Percentiles rank a stretch among this genome's conserved stretches.
Evolutionary conservation across 2,797 vertebrate species (phyloP).

Genomic region (Sebastes trivittatus): DNA sequence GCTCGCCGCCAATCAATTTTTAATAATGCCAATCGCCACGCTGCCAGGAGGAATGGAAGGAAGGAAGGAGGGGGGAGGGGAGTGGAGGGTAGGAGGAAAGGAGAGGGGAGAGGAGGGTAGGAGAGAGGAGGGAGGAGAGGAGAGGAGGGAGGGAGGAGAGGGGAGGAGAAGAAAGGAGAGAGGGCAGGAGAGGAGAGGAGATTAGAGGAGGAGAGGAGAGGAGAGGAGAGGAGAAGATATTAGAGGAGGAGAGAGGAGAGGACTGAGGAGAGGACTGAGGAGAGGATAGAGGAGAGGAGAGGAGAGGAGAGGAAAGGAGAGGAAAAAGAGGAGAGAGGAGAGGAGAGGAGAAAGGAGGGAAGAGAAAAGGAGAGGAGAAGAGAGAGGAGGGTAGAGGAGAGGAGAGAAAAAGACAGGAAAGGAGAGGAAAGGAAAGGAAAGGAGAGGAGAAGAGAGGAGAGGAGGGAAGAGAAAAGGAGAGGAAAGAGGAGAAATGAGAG

Average conservation of each 20-base stretch:
- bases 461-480: no score
- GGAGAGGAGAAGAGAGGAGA: no score
- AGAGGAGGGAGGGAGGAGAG: not conserved
- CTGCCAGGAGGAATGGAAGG: slow-evolving; percentile 67
- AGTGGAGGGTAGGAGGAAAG: not conserved
- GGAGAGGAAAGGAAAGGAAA: not conserved
- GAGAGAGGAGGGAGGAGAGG: no score
- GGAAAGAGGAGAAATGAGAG: not conserved
- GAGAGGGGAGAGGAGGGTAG: not conserved
- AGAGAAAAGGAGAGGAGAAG: no score
- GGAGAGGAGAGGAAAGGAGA: no score
- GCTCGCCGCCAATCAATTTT: slow-evolving; percentile 85
- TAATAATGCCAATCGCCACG: slow-evolving; percentile 86
- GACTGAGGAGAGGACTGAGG: no score
- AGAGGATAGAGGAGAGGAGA: no score
- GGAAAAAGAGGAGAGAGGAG: not conserved
- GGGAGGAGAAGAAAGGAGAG: slow-evolving; percentile 28
- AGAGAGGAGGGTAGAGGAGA: no score
- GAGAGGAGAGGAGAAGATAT: no score
- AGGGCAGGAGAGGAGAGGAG: not conserved
- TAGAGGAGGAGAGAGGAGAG: no score
- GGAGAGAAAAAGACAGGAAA: not conserved
- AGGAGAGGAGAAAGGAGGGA: no score
- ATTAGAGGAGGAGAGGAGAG: no score
- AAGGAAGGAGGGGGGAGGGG: not conserved